Conservation (phyloP, 2,113 vertebrate species). For the Myodes glareolus region DNA sequence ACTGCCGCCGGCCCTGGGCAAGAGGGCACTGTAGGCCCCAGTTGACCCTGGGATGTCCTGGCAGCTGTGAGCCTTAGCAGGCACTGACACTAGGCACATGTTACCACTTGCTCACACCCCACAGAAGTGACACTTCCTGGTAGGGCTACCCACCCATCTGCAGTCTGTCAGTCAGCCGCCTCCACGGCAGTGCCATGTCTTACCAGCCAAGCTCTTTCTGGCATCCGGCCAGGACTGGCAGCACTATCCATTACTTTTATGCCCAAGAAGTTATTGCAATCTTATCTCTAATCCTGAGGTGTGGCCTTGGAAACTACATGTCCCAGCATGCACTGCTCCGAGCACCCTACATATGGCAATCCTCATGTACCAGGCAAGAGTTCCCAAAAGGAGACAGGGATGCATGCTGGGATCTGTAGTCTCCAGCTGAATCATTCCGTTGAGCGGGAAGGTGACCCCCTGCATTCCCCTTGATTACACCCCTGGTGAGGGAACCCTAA, state of each 20-base stretch:
- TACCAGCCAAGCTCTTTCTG: slow-evolving; percentile 55
- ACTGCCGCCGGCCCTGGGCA: neutral
- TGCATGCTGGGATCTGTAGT: slow-evolving; percentile 75
- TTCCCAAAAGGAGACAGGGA: slow-evolving; percentile 46
- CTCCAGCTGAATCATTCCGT: slow-evolving; percentile 13
- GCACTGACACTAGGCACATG: neutral
- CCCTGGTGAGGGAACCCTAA: neutral
- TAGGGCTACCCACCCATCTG: slow-evolving; percentile 50
- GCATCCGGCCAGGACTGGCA: slow-evolving; percentile 72
- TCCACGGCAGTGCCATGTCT: neutral
- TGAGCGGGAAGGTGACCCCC: slow-evolving; percentile 60
- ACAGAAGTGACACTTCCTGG: slow-evolving; percentile 1
- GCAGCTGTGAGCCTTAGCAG: neutral
- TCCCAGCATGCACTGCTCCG: slow-evolving; percentile 80
- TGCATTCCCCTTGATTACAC: neutral
- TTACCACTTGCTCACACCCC: neutral
- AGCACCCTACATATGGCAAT: slow-evolving; percentile 40
- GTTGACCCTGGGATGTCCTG: neutral
- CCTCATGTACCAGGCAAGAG: slow-evolving; percentile 29
- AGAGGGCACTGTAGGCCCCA: neutral
- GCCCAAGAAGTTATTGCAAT: slow-evolving; percentile 66
- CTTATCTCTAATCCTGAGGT: slow-evolving; percentile 68
- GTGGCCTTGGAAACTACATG: slow-evolving; percentile 74
- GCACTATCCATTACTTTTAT: slow-evolving; percentile 59
- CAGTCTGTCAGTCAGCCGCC: slow-evolving; percentile 56